Evolutionary conservation across 2,888 invertebrate species (phyloP), one percentile per base, ranked within the genome.

Genomic region (Drepanosiphum platanoidis): DNA sequence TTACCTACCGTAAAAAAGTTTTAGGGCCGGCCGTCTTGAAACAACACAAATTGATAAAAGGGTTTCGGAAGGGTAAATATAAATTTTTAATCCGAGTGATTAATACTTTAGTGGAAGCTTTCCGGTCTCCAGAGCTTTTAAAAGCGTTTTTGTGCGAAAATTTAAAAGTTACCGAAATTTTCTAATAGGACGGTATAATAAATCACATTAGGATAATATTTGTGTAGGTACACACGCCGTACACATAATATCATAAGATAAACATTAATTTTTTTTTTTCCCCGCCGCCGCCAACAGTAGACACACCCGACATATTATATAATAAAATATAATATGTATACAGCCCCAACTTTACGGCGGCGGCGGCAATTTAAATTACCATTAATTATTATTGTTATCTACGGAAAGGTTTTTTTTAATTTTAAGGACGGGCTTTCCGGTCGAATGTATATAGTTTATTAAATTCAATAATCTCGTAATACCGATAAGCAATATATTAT

Each of bases 41-140:
- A 68, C 27, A 22, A 70, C 46, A 27, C 52, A 52, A 80, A 80
- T 70, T 70, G 52, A 80, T 68, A 70, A 80, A 80, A 80, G 34
- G 36, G 46, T 80, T 80, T 36, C 5, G 18, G 8, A 80, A 80
- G 18, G 27, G 46, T 70, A 34, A 46, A n/a, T 70, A 80, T 70
- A 52, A 15, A 70, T 36, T 46, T 46, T 79, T 68, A 79, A 68
- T 66, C 18, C 11, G 11, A 52, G 52, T 36, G 68, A 70, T 80
- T 80, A 34, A 68, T 68, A 66, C n/a, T 52, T 58, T n/a, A 75
- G 32, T 32, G 0, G 9, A 15, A 4, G 2, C 4, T 2, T 32
- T 32, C 30, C 13, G 68, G 68, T 80, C 68, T 70, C 27, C 34
- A 52, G 34, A 36, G 80, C 5, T n/a, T n/a, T 46, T 46, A n/a